Evolutionary conservation across 2,888 invertebrate genomes (phyloP).

Genomic region (Drosophila borealis): DNA sequence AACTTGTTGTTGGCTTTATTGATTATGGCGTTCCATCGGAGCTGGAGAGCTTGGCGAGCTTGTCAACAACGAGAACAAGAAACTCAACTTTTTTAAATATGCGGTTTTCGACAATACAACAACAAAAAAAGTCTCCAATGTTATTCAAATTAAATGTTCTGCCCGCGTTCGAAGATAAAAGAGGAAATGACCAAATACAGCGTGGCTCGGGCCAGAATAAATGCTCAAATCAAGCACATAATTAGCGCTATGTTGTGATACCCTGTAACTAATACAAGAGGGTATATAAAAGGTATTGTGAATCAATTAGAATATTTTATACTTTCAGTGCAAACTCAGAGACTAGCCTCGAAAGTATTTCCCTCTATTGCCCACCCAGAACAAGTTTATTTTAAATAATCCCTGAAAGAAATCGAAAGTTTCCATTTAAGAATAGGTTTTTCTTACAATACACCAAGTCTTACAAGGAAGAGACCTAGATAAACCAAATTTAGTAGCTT

Average conservation of each 20-base stretch:
- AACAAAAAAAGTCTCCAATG: constrained; percentile 28
- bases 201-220: constrained; percentile 8
- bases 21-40: constrained; percentile 41
- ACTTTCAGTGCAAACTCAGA: too few relatives aligned
- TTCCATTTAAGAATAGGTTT: too few relatives aligned
- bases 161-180: constrained; percentile 32
- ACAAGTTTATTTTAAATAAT: too few relatives aligned
- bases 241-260: constrained; percentile 44
- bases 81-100: constrained; percentile 46
- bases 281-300: neutral
- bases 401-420: too few relatives aligned
- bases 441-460: too few relatives aligned
- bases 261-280: constrained; percentile 29
- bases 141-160: constrained; percentile 71
- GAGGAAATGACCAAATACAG: constrained; percentile 73
- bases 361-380: too few relatives aligned
- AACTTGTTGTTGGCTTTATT: constrained; percentile 44
- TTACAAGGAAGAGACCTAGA: too few relatives aligned
- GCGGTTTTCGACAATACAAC: constrained; percentile 38
- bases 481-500: too few relatives aligned
- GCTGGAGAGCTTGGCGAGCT: constrained; percentile 17
- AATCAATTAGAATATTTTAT: too few relatives aligned
- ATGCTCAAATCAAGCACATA: constrained; percentile 16
- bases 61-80: constrained; percentile 31
- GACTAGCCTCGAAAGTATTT: too few relatives aligned